Conservation (phyloP, 1,140 invertebrate species). For the Cylas formicarius region DNA sequence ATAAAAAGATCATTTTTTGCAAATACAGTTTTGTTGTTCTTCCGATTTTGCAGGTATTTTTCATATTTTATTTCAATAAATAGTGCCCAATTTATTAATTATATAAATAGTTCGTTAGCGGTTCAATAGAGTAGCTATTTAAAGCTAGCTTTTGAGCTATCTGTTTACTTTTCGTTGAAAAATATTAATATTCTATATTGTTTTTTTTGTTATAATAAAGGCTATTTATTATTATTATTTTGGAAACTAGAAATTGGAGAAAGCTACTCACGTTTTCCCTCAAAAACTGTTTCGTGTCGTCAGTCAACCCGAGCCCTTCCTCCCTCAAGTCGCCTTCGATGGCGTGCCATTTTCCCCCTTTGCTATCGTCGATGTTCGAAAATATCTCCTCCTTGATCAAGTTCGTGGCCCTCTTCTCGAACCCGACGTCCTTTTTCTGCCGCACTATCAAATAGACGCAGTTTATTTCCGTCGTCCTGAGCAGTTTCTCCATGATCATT, state of each 20-base stretch:
- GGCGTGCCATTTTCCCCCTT: slow-evolving; percentile 14
- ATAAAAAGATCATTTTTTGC: too few relatives aligned
- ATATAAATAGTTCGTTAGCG: too few relatives aligned
- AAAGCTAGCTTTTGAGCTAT: too few relatives aligned
- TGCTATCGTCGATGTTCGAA: background rate
- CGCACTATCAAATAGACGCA: slow-evolving; percentile 64
- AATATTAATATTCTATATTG: too few relatives aligned
- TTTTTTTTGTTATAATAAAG: too few relatives aligned
- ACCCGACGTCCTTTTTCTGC: slow-evolving; percentile 52
- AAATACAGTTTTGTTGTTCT: too few relatives aligned
- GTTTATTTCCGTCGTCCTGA: slow-evolving; percentile 58
- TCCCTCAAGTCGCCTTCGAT: slow-evolving; percentile 22
- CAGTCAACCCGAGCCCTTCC: slow-evolving; percentile 14
- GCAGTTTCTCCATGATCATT: slow-evolving; percentile 71
- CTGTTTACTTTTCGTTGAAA: too few relatives aligned
- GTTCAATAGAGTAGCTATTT: too few relatives aligned
- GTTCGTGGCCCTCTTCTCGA: slow-evolving; percentile 15
- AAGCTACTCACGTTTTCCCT: slow-evolving; percentile 15
- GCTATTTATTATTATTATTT: too few relatives aligned
- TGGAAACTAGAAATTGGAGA: background rate
- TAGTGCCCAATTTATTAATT: too few relatives aligned
- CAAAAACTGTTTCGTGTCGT: slow-evolving; percentile 10
- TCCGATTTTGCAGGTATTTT: too few relatives aligned
- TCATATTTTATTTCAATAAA: too few relatives aligned
- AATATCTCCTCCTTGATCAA: slow-evolving; percentile 21